Percentiles rank a stretch among this genome's conserved stretches.
These are phyloP conservation scores for Eubucco bourcierii DNA, from an alignment of 2,113 vertebrate genomes.

Conservation along the genomic window DNA sequence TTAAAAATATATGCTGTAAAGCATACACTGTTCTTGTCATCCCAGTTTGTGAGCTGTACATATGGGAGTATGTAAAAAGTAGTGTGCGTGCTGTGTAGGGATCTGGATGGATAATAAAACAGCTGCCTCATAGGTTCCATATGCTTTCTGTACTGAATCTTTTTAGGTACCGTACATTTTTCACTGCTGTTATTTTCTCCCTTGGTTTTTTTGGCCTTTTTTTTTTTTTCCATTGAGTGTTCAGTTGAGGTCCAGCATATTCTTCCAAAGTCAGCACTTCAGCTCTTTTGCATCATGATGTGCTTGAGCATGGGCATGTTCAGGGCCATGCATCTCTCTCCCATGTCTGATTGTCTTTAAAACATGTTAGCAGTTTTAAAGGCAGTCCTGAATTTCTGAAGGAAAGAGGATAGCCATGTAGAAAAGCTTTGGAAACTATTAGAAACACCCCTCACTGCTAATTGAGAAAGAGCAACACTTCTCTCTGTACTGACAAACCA, in stretches of 20 bases:
- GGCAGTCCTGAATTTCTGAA: neutral
- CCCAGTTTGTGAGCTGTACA: constrained; percentile 54
- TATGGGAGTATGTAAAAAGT: constrained; percentile 52
- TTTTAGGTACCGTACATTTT: constrained; percentile 59
- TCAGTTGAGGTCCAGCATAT: neutral
- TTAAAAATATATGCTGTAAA: constrained; percentile 64
- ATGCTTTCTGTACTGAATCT: constrained; percentile 54
- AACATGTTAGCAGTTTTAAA: neutral
- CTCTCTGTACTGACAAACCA: neutral
- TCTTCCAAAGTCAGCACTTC: neutral
- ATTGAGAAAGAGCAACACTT: neutral
- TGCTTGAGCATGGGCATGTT: neutral
- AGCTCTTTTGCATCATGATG: neutral
- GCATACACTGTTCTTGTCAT: constrained; percentile 44
- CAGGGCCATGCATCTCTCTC: neutral
- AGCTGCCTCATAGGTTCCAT: constrained; percentile 35
- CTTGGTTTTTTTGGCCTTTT: too few species aligned
- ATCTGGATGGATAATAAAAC: constrained; percentile 59
- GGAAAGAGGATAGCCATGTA: neutral
- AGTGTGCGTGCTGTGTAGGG: neutral
- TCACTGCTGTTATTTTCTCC: constrained; percentile 2
- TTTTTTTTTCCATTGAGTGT: neutral
- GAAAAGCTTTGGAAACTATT: neutral
- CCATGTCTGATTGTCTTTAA: neutral
- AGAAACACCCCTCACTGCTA: neutral